phyloP scores from a whole-genome alignment of 1,140 invertebrate species.

The Hesperophylax magnus region DNA sequence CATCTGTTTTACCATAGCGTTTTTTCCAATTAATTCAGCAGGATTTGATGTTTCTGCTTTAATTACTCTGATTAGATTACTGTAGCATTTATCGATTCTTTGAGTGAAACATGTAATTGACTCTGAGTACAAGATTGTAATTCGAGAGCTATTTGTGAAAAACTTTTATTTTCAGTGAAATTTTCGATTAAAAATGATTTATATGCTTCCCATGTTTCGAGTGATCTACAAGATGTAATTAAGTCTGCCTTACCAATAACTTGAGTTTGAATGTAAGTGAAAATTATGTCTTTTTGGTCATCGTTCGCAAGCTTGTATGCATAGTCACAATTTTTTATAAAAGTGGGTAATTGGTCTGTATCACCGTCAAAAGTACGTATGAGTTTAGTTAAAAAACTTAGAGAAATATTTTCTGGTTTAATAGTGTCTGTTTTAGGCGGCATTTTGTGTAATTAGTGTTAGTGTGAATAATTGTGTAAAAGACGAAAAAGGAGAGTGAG shows the following conservation, averaged over 20 bases:
- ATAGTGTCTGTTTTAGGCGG: neutral
- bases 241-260: conserved; percentile 16
- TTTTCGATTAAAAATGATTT: neutral
- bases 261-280: conserved; percentile 7
- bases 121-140: neutral
- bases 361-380: conserved; percentile 12
- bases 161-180: conserved; percentile 9
- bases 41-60: neutral
- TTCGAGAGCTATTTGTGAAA: neutral
- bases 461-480: too few species aligned
- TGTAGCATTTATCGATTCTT: conserved; percentile 8
- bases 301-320: neutral
- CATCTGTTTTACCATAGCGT: neutral
- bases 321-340: neutral
- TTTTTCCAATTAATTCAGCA: neutral
- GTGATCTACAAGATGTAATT: conserved; percentile 4
- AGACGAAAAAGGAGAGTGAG: too few species aligned
- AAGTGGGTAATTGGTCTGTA: neutral
- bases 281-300: neutral
- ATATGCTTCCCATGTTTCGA: neutral
- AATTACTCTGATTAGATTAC: neutral
- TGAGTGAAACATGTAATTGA: neutral
- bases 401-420: conserved; percentile 4
- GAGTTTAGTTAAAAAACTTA: conserved; percentile 6
- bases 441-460: neutral